Conservation (phyloP, 2,888 invertebrate species). For the Lamellibrachia columna region DNA sequence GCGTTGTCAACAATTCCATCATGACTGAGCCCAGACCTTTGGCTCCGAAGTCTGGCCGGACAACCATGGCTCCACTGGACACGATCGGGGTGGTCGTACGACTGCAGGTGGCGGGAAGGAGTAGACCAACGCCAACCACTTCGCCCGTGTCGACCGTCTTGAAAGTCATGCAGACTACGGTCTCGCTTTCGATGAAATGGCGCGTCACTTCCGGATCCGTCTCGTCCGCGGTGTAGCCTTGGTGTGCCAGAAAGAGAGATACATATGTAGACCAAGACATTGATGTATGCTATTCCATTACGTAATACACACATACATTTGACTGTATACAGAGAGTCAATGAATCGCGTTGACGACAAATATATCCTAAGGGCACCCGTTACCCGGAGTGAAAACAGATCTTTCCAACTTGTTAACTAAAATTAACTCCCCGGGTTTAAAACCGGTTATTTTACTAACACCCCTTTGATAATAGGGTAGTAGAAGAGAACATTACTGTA, state of each 20-base stretch:
- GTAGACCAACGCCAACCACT: not conserved
- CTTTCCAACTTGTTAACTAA: too few relatives aligned
- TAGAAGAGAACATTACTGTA: too few relatives aligned
- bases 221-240: not conserved
- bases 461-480: too few relatives aligned
- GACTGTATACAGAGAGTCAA: too few relatives aligned
- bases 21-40: not conserved
- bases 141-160: conserved; percentile 4
- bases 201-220: not conserved
- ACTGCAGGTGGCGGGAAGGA: not conserved
- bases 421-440: too few relatives aligned
- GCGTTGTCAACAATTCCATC: not conserved
- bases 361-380: too few relatives aligned
- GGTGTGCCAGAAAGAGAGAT: not conserved
- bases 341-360: too few relatives aligned
- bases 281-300: too few relatives aligned
- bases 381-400: too few relatives aligned
- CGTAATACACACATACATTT: too few relatives aligned
- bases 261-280: not conserved
- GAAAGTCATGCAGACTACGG: not conserved
- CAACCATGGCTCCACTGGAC: not conserved
- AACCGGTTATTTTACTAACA: too few relatives aligned
- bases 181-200: not conserved
- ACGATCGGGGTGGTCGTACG: not conserved
- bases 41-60: not conserved